Percentiles rank a stretch among this genome's conserved stretches.
Conservation (phyloP, 2,888 invertebrate genomes). For the Dolichopus griseipennis region DNA sequence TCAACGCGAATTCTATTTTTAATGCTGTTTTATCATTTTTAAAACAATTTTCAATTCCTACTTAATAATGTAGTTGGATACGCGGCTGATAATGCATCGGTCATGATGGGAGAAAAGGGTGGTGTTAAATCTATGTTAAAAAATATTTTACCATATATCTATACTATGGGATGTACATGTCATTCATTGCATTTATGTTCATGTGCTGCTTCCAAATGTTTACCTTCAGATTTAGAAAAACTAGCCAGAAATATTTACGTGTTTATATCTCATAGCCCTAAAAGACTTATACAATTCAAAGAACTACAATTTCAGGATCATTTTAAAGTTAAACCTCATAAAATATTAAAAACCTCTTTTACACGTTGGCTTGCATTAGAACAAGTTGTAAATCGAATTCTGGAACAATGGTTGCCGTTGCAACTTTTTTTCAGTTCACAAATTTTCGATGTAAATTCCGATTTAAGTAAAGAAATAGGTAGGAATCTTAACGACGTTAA, state of each 20-base stretch:
- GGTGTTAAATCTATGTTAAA: conserved; percentile 13
- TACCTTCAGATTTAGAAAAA: conserved; percentile 14
- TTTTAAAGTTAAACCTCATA: conserved; percentile 18
- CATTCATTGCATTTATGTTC: conserved; percentile 15
- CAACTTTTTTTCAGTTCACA: conserved; percentile 15
- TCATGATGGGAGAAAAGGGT: conserved; percentile 15
- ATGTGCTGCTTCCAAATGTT: conserved; percentile 15
- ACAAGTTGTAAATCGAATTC: conserved; percentile 19
- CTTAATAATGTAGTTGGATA: conserved; percentile 24
- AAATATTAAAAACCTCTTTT: conserved; percentile 19
- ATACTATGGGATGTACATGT: too few species aligned
- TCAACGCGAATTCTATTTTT: conserved; percentile 9
- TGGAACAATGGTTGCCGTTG: conserved; percentile 20
- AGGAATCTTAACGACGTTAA: not conserved
- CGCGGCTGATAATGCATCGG: conserved; percentile 25
- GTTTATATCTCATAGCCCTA: conserved; percentile 15
- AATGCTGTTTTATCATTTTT: not conserved
- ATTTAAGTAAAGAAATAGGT: not conserved
- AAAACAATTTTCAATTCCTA: conserved; percentile 5
- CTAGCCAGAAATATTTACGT: conserved; percentile 15
- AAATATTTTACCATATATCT: conserved; percentile 10
- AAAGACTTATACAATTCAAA: conserved; percentile 13
- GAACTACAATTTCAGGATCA: conserved; percentile 20
- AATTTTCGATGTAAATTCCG: not conserved
- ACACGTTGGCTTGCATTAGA: conserved; percentile 22